phyloP scores from a whole-genome alignment of 1,140 invertebrate genomes.

The Drosophila pseudoobscura region DNA sequence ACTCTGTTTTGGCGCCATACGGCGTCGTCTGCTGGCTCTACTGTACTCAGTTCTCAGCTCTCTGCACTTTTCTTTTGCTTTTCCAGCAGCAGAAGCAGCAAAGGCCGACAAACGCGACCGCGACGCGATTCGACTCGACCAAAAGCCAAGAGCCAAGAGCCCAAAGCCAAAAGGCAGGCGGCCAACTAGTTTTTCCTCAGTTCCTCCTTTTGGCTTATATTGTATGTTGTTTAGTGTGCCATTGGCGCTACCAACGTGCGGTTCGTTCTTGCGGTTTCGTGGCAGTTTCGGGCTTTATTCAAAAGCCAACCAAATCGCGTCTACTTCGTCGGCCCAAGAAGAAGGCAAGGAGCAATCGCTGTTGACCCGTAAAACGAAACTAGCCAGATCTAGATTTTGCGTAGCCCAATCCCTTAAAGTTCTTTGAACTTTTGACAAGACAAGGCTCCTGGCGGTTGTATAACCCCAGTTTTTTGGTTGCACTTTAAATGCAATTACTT shows the following conservation, averaged over 20 bases:
- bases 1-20: constrained; percentile 78
- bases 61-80: constrained; percentile 49
- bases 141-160: constrained; percentile 36
- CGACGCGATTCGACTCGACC: constrained; percentile 68
- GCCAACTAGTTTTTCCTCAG: constrained; percentile 63
- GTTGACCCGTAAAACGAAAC: constrained; percentile 1
- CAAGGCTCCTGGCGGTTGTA: constrained; percentile 13
- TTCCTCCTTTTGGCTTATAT: constrained; percentile 58
- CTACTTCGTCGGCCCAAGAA: not conserved
- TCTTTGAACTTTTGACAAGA: constrained; percentile 20
- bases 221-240: constrained; percentile 75
- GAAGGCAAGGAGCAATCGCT: not conserved
- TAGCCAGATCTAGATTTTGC: constrained; percentile 33
- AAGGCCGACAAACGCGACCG: constrained; percentile 64
- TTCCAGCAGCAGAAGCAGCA: constrained; percentile 53
- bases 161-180: constrained; percentile 19
- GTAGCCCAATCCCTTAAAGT: constrained; percentile 4
- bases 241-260: constrained; percentile 73
- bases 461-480: constrained; percentile 30
- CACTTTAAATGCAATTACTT: constrained; percentile 59
- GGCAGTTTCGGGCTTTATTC: constrained; percentile 24
- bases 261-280: constrained; percentile 53
- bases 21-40: constrained; percentile 26
- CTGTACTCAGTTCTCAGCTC: constrained; percentile 11
- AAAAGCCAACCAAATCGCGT: constrained; percentile 3